Evolutionary conservation across 2,113 vertebrate genomes (phyloP).

Genomic region (Passer domesticus): DNA sequence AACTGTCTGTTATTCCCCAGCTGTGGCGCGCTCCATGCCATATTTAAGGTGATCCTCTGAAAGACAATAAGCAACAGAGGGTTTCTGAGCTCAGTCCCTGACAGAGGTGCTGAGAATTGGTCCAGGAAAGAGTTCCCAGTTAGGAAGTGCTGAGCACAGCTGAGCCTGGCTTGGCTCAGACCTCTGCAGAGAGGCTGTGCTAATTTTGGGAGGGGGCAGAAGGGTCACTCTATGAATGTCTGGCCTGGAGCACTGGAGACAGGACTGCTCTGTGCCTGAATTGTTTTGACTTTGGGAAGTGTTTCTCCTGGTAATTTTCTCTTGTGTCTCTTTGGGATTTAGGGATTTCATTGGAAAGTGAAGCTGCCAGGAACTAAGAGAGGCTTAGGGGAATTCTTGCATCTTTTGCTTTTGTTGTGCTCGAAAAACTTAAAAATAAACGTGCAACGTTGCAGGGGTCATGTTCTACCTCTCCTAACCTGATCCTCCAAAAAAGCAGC

Average conservation of each 20-base stretch:
- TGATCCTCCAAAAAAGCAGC: not conserved
- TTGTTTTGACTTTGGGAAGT: constrained; percentile 18
- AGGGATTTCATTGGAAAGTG: not conserved
- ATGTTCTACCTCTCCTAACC: not conserved
- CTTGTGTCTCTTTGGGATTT: constrained; percentile 7
- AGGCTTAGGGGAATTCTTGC: not conserved
- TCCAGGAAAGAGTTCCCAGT: constrained; percentile 27
- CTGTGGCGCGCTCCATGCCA: not conserved
- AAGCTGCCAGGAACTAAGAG: not conserved
- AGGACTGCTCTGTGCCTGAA: not conserved
- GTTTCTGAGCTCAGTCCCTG: not conserved
- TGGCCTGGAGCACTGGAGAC: constrained; percentile 19
- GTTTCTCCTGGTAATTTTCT: not conserved
- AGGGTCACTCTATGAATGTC: constrained; percentile 20
- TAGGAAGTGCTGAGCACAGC: constrained; percentile 35
- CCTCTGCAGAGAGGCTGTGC: not conserved
- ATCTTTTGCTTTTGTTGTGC: not conserved
- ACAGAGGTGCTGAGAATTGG: constrained; percentile 43
- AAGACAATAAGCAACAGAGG: not conserved
- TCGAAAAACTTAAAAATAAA: not conserved
- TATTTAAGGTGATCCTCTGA: not conserved
- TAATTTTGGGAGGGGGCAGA: constrained; percentile 51
- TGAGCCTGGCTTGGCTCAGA: constrained; percentile 34
- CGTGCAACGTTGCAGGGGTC: not conserved
- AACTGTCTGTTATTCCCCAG: not conserved